Evolutionary conservation across 2,113 vertebrate genomes (phyloP).

Genomic region (Ovibos moschatus): DNA sequence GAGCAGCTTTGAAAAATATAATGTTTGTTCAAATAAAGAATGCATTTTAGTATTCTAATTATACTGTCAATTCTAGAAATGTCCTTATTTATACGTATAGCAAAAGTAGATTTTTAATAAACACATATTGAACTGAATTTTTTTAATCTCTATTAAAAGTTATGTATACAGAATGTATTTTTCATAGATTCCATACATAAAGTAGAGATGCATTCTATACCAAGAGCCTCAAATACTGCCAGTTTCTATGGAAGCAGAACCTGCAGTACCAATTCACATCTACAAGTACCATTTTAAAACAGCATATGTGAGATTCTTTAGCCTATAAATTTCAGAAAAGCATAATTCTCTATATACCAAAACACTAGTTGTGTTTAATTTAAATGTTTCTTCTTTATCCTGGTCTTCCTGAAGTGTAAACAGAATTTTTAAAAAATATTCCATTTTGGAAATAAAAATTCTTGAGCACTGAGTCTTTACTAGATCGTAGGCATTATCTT

Average conservation of each 20-base stretch:
- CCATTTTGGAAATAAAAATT: neutral
- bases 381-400: neutral
- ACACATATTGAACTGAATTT: neutral
- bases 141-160: neutral
- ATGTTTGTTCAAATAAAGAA: neutral
- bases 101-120: neutral
- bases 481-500: rapidly evolving
- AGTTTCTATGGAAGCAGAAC: neutral
- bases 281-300: neutral
- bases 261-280: neutral
- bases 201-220: neutral
- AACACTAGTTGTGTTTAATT: neutral
- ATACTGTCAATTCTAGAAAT: neutral
- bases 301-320: neutral
- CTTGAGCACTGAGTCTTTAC: neutral
- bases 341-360: neutral
- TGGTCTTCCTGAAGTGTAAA: neutral
- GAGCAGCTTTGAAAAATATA: neutral
- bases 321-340: neutral
- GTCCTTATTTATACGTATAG: neutral
- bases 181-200: neutral
- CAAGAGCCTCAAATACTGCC: neutral
- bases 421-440: neutral
- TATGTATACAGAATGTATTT: neutral
- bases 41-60: neutral